Conservation (phyloP, 2,797 vertebrate species). For the Manis pentadactyla region DNA sequence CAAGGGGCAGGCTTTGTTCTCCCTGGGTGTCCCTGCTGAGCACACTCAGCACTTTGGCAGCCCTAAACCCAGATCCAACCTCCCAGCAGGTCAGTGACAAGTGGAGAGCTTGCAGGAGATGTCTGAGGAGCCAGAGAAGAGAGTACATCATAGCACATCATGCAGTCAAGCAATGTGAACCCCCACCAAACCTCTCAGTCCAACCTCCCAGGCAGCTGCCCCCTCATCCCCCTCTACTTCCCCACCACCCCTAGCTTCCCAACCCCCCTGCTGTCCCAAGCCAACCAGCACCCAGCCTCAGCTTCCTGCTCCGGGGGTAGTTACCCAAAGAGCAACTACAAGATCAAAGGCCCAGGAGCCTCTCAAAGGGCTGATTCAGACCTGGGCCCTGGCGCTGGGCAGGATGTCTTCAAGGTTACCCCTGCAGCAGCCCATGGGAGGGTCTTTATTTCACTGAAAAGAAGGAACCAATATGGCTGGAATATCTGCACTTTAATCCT, state of each 20-base stretch:
- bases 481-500: neutral
- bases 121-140: neutral
- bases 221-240: neutral
- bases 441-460: neutral
- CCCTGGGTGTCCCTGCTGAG: neutral
- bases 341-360: neutral
- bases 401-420: neutral
- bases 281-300: neutral
- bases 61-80: neutral
- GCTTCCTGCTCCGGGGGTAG: neutral
- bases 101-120: neutral
- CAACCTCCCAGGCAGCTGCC: neutral
- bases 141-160: fast-evolving
- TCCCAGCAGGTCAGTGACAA: neutral
- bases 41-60: neutral
- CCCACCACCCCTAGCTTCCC: neutral
- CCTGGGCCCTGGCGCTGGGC: neutral
- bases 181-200: neutral
- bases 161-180: neutral
- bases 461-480: neutral
- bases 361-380: neutral
- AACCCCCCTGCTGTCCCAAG: neutral
- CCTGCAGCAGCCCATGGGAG: neutral
- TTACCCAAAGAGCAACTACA: neutral
- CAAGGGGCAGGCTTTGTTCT: neutral